phyloP scores from a whole-genome alignment of 2,113 vertebrate genomes.

The Trogon melanurus region DNA sequence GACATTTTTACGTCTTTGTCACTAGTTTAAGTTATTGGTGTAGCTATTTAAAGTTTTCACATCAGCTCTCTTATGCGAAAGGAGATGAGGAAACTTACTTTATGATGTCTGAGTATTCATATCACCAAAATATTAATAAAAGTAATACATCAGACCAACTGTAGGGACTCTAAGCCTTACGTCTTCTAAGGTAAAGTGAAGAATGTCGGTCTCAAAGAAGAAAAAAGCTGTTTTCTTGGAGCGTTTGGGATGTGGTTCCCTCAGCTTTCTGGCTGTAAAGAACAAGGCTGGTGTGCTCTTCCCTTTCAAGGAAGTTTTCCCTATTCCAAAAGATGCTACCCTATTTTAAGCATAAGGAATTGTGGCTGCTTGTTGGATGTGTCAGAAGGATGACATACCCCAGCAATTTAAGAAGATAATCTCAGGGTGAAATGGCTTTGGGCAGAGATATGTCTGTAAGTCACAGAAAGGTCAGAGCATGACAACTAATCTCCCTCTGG shows the following conservation, averaged over 20 bases:
- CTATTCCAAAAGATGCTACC: not conserved
- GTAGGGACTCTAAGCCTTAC: not conserved
- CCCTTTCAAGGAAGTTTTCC: not conserved
- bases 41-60: not conserved
- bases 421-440: not conserved
- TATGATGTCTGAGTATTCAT: not conserved
- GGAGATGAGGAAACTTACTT: not conserved
- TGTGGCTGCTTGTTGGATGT: not conserved
- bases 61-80: not conserved
- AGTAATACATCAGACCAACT: not conserved
- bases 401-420: constrained; percentile 17
- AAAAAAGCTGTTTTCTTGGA: not conserved
- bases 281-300: not conserved
- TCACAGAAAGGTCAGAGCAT: constrained; percentile 27
- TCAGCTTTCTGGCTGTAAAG: not conserved
- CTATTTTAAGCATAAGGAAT: not conserved
- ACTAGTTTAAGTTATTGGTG: not conserved
- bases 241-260: not conserved
- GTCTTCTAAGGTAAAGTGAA: not conserved
- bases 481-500: not conserved
- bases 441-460: not conserved
- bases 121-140: not conserved
- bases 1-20: not conserved
- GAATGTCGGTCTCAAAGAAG: not conserved
- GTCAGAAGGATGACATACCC: not conserved